Conservation (phyloP, 2,888 invertebrate genomes). For the Limnephilus marmoratus region DNA sequence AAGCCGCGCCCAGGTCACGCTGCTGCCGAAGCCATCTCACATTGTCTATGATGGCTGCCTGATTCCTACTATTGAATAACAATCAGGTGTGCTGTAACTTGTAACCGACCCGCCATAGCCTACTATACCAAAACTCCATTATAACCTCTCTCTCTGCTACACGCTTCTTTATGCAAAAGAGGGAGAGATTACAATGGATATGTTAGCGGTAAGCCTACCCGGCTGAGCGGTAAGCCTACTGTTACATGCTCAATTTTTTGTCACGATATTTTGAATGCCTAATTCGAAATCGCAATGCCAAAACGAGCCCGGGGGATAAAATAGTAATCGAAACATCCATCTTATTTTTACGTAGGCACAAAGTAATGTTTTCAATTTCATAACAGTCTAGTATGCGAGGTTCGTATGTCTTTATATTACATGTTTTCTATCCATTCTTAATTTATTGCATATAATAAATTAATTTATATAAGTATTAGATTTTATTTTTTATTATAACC, state of each 20-base stretch:
- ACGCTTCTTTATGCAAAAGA: not conserved
- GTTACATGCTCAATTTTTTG: not conserved
- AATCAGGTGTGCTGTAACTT: constrained; percentile 47
- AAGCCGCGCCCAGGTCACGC: constrained; percentile 55
- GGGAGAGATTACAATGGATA: not conserved
- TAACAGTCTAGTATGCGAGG: not conserved
- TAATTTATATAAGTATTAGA: not conserved
- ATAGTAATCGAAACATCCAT: not conserved
- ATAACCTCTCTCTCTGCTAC: not conserved
- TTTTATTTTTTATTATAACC: not conserved
- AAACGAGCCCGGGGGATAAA: not conserved
- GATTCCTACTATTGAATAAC: constrained; percentile 52
- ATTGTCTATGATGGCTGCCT: constrained; percentile 51
- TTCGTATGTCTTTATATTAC: not conserved
- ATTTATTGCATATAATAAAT: not conserved
- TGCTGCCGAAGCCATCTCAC: constrained; percentile 33
- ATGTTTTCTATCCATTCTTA: not conserved
- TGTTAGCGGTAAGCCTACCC: not conserved
- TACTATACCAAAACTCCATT: not conserved
- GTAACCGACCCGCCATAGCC: constrained; percentile 4
- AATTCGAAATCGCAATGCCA: not conserved
- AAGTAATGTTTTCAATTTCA: not conserved
- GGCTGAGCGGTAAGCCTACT: not conserved
- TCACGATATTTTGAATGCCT: not conserved
- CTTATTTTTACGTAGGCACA: not conserved